Evolutionary conservation across 2,888 invertebrate species (phyloP), one percentile per base, ranked within the genome.

Genomic region (Altica lythri): DNA sequence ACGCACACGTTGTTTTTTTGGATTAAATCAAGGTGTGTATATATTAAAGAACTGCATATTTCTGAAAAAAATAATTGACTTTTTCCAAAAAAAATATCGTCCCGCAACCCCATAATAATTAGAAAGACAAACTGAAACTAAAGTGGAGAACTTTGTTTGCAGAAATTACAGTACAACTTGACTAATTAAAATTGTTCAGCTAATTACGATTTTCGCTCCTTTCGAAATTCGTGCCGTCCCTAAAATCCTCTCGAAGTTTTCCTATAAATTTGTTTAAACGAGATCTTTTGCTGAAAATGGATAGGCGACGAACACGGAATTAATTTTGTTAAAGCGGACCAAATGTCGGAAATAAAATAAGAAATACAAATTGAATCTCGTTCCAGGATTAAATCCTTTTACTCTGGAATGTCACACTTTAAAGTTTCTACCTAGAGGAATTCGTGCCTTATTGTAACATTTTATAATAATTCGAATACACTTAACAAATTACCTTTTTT

Each of bases 141-240:
- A 44, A 64, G 60, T 54, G 53, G 42, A 52, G 55, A 63, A 61
- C 60, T 61, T 59, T 60, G 61, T 64, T 61, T 56, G 62, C 61
- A 55, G 53, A 62, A 61, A 63, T 60, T 55, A 54, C 49, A 53
- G 62, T 59, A 62, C 60, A 55, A 58, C 57, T 59, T 53, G 57
- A 53, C 61, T 64, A 64, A 64, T 64, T 64, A 62, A 64, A 64
- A 64, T 61, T 64, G 64, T 61, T 62, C 59, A 54, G 54, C 61
- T 62, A 64, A 62, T 64, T 64, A 57, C 62, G 55, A 56, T 59
- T 59, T 59, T 60, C 51, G 48, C 52, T 49, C 47, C 47, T 57
- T 35, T 46, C 49, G 37, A 58, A 55, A 55, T 55, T 55, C 53
- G 37, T 43, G 58, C 44, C 47, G 34, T 37, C 27, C n/a, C 45